phyloP scores from a whole-genome alignment of 2,113 vertebrate genomes.

The Struthidea cinerea region DNA sequence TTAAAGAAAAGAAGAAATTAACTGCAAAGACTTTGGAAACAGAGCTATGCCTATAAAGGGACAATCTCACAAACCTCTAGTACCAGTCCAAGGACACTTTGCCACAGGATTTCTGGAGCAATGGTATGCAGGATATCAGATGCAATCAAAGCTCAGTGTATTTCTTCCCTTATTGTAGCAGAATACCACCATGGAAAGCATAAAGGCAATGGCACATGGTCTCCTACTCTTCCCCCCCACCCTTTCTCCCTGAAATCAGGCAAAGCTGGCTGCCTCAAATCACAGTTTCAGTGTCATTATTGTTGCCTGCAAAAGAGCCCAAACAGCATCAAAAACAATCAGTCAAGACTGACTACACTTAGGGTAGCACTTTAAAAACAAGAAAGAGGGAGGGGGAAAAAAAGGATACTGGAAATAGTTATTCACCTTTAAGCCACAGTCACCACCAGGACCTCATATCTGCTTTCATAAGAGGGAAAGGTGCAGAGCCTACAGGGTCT shows the following conservation, averaged over 20 bases:
- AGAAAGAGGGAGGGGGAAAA: fast-evolving
- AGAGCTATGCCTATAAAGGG: neutral
- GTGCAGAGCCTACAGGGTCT: neutral
- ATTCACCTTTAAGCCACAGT: neutral
- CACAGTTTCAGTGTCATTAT: neutral
- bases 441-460: neutral
- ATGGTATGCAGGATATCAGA: neutral
- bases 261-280: neutral
- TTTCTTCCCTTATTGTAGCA: neutral
- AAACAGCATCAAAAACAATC: neutral
- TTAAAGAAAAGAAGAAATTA: neutral
- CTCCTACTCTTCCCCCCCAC: neutral
- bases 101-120: neutral
- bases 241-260: neutral
- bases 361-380: neutral
- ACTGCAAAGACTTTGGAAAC: neutral
- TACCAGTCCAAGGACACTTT: neutral
- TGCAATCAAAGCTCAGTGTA: neutral
- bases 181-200: neutral
- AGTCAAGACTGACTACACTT: neutral
- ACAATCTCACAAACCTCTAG: neutral
- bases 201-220: fast-evolving
- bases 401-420: neutral
- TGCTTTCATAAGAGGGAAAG: neutral
- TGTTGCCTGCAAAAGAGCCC: neutral